phyloP scores from a whole-genome alignment of 2,797 vertebrate species.

The Centroberyx gerrardi region DNA sequence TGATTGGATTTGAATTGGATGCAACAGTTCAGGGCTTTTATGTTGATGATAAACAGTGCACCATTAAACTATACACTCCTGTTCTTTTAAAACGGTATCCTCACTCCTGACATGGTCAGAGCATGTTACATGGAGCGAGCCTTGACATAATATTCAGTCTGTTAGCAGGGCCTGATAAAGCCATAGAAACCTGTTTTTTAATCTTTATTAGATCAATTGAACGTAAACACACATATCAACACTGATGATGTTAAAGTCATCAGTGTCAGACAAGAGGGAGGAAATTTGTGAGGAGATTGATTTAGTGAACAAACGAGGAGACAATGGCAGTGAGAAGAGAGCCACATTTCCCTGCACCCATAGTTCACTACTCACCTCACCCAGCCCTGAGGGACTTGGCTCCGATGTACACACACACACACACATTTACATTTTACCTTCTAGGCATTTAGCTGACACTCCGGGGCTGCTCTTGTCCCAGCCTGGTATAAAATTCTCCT shows the following conservation, averaged over 20 bases:
- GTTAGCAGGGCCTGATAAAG: slow-evolving; percentile 12
- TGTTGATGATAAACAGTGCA: slow-evolving; percentile 48
- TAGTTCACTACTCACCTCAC: not conserved
- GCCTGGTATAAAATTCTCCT: not conserved
- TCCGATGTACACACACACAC: too few relatives aligned
- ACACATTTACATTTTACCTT: not conserved
- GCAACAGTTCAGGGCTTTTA: slow-evolving; percentile 41
- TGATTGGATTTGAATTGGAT: slow-evolving; percentile 59
- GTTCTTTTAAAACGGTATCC: slow-evolving; percentile 13
- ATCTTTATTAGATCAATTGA: slow-evolving; percentile 20
- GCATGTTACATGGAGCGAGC: not conserved
- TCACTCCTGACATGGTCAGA: slow-evolving; percentile 16
- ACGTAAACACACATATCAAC: slow-evolving; percentile 7
- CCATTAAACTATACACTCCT: slow-evolving; percentile 18
- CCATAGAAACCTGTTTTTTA: slow-evolving; percentile 1
- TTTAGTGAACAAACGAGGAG: slow-evolving; percentile 31
- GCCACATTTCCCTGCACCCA: not conserved
- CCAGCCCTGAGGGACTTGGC: too few relatives aligned
- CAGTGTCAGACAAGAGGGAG: slow-evolving; percentile 1
- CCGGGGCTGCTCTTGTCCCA: not conserved
- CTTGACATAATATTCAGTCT: not conserved
- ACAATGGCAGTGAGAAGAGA: slow-evolving; percentile 20
- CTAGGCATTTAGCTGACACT: not conserved
- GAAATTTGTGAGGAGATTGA: slow-evolving; percentile 17
- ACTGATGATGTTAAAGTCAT: slow-evolving; percentile 27